These are phyloP conservation scores for Marisa cornuarietis DNA, from an alignment of 1,140 invertebrate genomes.

Conservation along the genomic window DNA sequence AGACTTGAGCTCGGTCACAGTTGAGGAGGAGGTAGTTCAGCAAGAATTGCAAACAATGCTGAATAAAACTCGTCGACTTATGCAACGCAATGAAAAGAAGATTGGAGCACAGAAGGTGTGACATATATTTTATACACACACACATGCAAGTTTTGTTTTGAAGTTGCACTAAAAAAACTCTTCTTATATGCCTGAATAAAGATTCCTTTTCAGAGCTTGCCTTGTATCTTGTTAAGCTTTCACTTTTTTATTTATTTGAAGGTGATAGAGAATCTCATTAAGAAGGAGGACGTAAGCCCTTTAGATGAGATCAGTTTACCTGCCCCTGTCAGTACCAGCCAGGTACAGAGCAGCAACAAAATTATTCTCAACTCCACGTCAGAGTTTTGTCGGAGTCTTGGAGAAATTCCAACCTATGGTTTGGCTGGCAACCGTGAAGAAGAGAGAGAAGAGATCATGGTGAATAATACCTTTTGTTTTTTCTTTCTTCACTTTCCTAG, in stretches of 20 bases:
- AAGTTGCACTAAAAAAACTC: no score
- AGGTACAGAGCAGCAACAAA: constrained; percentile 27
- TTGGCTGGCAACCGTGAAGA: constrained; percentile 84
- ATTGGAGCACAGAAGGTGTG: constrained; percentile 13
- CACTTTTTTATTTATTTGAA: background rate
- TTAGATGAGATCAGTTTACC: background rate
- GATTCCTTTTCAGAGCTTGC: no score
- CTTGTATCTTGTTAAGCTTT: no score
- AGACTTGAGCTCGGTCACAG: constrained; percentile 71
- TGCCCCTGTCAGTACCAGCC: background rate
- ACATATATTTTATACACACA: background rate
- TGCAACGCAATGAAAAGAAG: constrained; percentile 68
- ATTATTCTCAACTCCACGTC: constrained; percentile 94
- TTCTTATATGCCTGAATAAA: no score
- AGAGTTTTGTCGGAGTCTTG: constrained; percentile 95
- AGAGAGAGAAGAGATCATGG: constrained; percentile 83
- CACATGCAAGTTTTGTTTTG: no score
- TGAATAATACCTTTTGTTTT: constrained; percentile 58
- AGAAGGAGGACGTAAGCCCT: constrained; percentile 1
- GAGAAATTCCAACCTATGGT: constrained; percentile 85
- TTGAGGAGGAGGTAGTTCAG: constrained; percentile 81
- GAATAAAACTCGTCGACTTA: constrained; percentile 79
- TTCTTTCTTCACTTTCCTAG: background rate
- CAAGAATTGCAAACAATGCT: constrained; percentile 79
- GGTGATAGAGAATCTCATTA: constrained; percentile 22